A percentile compares a stretch with the other conserved stretches of the same genome.
Conservation (phyloP, 2,113 vertebrate species). For the Phodopus roborovskii region DNA sequence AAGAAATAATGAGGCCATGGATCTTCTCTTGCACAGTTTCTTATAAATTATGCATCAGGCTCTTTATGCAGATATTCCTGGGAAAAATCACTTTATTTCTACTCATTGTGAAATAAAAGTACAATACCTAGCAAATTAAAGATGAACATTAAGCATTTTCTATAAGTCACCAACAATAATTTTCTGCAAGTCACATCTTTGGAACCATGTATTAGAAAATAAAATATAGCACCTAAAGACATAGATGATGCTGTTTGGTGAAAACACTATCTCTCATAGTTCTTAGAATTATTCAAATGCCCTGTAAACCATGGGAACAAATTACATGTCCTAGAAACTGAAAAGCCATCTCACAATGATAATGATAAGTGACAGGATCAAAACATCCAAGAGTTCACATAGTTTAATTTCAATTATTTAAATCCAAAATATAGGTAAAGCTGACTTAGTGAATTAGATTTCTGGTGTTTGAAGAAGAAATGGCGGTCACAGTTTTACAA, state of each 20-base stretch:
- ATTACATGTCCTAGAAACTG: background rate
- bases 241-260: background rate
- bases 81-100: constrained; percentile 23
- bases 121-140: background rate
- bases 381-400: background rate
- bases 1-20: background rate
- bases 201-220: background rate
- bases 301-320: background rate
- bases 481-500: background rate
- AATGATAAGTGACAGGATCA: background rate
- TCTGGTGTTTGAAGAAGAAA: background rate
- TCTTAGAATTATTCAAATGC: background rate
- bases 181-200: background rate
- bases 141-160: background rate
- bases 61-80: background rate
- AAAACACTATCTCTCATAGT: background rate
- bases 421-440: background rate
- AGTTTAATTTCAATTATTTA: background rate
- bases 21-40: constrained; percentile 20
- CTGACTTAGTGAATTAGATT: background rate
- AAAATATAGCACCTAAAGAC: background rate
- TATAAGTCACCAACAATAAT: background rate
- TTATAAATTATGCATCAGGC: background rate
- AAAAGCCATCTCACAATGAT: constrained; percentile 4
- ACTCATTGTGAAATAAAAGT: constrained; percentile 14